Conservation (phyloP, 2,113 vertebrate genomes). For the Lontra canadensis region DNA sequence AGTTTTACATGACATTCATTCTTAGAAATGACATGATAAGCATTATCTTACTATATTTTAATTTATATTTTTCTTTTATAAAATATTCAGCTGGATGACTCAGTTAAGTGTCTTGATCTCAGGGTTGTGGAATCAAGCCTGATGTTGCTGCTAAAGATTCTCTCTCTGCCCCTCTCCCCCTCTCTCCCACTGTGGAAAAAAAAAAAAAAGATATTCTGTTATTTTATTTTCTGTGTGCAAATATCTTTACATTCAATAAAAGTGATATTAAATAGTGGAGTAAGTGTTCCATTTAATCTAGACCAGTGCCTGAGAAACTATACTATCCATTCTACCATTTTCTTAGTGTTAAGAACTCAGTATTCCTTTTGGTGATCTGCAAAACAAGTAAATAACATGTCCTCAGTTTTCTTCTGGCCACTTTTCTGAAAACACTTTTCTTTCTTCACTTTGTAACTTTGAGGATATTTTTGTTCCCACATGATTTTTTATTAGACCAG, state of each 20-base stretch:
- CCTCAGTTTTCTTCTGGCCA: not conserved
- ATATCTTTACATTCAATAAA: constrained; percentile 16
- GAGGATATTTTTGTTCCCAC: not conserved
- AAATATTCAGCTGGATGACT: not conserved
- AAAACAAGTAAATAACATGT: constrained; percentile 11
- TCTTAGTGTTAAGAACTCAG: not conserved
- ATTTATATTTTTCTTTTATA: constrained; percentile 24
- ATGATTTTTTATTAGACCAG: not conserved
- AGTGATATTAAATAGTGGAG: not conserved
- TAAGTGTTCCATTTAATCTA: constrained; percentile 1
- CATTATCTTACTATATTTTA: not conserved
- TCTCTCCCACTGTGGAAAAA: no score
- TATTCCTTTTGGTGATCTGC: not conserved
- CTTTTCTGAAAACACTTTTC: constrained; percentile 10
- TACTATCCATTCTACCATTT: not conserved
- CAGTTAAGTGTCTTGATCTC: not conserved
- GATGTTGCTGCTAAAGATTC: not conserved
- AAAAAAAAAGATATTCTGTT: not conserved
- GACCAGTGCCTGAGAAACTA: not conserved
- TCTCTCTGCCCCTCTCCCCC: not conserved
- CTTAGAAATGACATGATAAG: constrained; percentile 16
- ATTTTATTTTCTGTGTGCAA: constrained; percentile 27
- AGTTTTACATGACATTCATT: not conserved
- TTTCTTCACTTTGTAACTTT: constrained; percentile 36
- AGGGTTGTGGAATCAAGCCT: not conserved